Evolutionary conservation across 53 echinoderm and acorn worm genomes (phyloP), one percentile per base, ranked within the genome.

Genomic region (Holothuria leucospilota): DNA sequence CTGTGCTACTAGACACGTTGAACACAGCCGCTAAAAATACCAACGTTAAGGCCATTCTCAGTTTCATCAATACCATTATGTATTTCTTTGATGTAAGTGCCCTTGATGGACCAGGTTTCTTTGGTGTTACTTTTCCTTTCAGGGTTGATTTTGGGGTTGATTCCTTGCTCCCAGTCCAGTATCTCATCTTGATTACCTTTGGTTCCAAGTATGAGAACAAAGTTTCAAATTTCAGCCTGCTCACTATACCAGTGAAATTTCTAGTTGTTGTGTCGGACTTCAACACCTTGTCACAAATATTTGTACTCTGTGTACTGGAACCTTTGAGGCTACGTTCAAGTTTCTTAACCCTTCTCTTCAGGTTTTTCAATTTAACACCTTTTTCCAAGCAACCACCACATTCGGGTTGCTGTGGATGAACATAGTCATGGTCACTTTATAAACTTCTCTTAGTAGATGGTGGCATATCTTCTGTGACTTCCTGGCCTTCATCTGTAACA

Each of bases 161-260:
- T 24, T 71, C 64, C 41, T 84, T 89, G 12, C 12, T 20, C 11
- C 86, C 86, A 20, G 78, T 34, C 86, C 80, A 90, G 49, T 85
- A 86, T 13, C 80, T n/a, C 81, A 90, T 34, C 20, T 66, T 63
- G 51, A 41, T 46, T 15, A 86, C 90, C 29, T 18, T 85, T 90
- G 90, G 90, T 59, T 39, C 53, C 20, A 90, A 23, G 51, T 49
- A 66, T 38, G n/a, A 46, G 18, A 69, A 71, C 26, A 89, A 74
- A 18, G 20, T 0, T 25, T 85, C 64, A 26, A 90, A 34, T 69
- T 86, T 90, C 7, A 8, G 46, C 29, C 16, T 90, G 28, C 52
- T 85, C 59, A 64, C 51, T 13, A 90, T 28, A 39, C 90, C 90
- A 15, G 90, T 85, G 29, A 85, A 90, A 15, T 61, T 46, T 34